Conservation (phyloP, 1,140 invertebrate genomes). For the Orussus abietinus region DNA sequence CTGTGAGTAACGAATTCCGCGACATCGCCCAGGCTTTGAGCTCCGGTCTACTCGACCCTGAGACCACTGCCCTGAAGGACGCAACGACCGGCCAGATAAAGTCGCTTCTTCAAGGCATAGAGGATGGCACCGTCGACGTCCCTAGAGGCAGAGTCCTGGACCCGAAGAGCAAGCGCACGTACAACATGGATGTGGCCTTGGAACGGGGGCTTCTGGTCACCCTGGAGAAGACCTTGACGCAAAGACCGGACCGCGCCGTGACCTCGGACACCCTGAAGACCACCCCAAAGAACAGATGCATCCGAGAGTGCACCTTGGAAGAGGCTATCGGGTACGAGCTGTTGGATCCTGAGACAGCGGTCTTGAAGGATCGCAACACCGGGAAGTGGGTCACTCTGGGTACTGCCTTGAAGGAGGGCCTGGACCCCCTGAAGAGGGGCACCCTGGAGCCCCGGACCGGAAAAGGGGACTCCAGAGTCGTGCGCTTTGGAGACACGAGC, state of each 20-base stretch:
- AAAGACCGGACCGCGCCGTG: constrained; percentile 20
- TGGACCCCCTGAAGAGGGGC: constrained; percentile 66
- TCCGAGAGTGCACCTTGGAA: constrained; percentile 68
- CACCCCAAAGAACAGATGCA: constrained; percentile 48
- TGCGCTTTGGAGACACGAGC: constrained; percentile 69
- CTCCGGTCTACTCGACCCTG: constrained; percentile 69
- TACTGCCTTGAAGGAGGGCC: constrained; percentile 66
- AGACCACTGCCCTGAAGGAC: constrained; percentile 75
- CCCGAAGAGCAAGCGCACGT: constrained; percentile 68
- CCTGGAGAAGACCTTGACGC: constrained; percentile 64
- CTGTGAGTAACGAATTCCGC: constrained; percentile 64
- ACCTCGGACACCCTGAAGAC: constrained; percentile 46
- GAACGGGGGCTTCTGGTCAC: constrained; percentile 71
- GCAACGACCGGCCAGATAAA: constrained; percentile 68
- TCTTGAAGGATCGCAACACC: constrained; percentile 73
- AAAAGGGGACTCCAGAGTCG: constrained; percentile 59
- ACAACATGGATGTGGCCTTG: constrained; percentile 71
- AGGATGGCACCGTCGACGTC: constrained; percentile 76
- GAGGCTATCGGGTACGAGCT: constrained; percentile 75
- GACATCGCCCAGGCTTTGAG: constrained; percentile 70
- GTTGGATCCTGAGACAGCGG: constrained; percentile 70
- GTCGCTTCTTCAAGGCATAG: constrained; percentile 69
- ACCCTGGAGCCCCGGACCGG: constrained; percentile 64
- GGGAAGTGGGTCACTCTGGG: constrained; percentile 70
- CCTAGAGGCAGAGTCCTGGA: constrained; percentile 73